Percentiles rank a stretch among this genome's conserved stretches.
phyloP scores from a whole-genome alignment of 2,888 invertebrate species.

The Latheticus oryzae region DNA sequence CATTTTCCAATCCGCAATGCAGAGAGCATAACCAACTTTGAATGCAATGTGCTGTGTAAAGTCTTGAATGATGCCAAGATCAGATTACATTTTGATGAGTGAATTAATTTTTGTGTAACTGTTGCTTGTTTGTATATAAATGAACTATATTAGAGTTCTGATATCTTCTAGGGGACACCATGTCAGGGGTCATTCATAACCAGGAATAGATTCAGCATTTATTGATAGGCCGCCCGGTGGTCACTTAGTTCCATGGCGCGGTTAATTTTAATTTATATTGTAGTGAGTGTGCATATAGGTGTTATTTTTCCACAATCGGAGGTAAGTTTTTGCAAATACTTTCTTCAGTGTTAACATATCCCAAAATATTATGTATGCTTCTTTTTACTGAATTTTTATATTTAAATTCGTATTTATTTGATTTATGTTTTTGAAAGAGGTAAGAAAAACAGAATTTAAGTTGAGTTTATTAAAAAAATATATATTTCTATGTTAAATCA shows the following conservation, averaged over 20 bases:
- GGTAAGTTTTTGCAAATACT: slow-evolving; percentile 20
- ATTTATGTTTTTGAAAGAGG: too few species aligned
- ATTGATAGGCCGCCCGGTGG: slow-evolving; percentile 56
- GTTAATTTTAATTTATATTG: slow-evolving; percentile 45
- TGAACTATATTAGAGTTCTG: slow-evolving; percentile 43
- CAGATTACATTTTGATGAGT: slow-evolving; percentile 40
- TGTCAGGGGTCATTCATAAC: slow-evolving; percentile 58
- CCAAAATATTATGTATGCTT: too few species aligned
- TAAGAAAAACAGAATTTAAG: too few species aligned
- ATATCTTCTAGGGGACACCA: slow-evolving; percentile 54
- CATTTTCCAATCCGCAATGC: too few species aligned
- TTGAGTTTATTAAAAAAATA: too few species aligned
- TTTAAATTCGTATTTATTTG: too few species aligned
- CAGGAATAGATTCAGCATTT: slow-evolving; percentile 61
- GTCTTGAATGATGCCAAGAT: slow-evolving; percentile 30
- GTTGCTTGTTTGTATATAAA: slow-evolving; percentile 42
- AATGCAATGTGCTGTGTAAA: slow-evolving; percentile 27
- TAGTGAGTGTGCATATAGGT: slow-evolving; percentile 28
- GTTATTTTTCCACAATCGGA: slow-evolving; percentile 14
- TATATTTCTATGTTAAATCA: too few species aligned
- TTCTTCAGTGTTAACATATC: too few species aligned
- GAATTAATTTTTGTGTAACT: slow-evolving; percentile 36
- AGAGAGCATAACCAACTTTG: too few species aligned
- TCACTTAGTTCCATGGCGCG: slow-evolving; percentile 57
- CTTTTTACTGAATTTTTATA: too few species aligned